Evolutionary conservation across 1,140 invertebrate species (phyloP), one percentile per base, ranked within the genome.

Genomic region (Anastrepha ludens): DNA sequence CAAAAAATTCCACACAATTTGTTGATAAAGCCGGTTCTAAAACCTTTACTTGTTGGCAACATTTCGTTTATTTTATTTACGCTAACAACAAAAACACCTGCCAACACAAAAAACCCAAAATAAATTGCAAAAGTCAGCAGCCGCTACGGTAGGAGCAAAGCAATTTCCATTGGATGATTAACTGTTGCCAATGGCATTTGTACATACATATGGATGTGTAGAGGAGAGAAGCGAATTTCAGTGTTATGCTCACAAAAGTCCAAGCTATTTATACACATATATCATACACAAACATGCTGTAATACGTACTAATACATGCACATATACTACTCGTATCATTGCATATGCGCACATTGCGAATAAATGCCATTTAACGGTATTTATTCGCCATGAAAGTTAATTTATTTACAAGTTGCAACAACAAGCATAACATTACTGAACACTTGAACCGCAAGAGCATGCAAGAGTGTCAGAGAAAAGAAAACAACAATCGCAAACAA

Each of bases 351-450:
- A 29, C 74, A 81, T 58, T 81, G 74, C n/a, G 47, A 81, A 58
- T 81, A 81, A 81, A 81, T 81, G 74, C 74, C 47, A 81, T 81
- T 81, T 81, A 81, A 81, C 74, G 74, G 74, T 81, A 81, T 81
- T 81, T 81, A 81, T 81, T 81, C 55, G 50, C 74, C 47, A 81
- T 81, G 74, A 55, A 81, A 81, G 74, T 81, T 81, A 81, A 81
- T 81, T 81, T 81, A 81, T 81, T 55, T 81, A 81, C 74, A 81
- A 81, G 41, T 81, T 81, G 44, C 74, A 55, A 74, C 70, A 74
- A 74, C 17, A 81, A 55, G 74, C 47, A 55, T 20, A 81, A 47
- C 67, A 74, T 74, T 74, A 74, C 41, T n/a, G 17, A 47, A 39
- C 4, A 39, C 13, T 47, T n/a, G 4, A 74, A 15, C 13, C 13